Evolutionary conservation across 2,888 invertebrate genomes (phyloP).

Genomic region (Apamea monoglypha): DNA sequence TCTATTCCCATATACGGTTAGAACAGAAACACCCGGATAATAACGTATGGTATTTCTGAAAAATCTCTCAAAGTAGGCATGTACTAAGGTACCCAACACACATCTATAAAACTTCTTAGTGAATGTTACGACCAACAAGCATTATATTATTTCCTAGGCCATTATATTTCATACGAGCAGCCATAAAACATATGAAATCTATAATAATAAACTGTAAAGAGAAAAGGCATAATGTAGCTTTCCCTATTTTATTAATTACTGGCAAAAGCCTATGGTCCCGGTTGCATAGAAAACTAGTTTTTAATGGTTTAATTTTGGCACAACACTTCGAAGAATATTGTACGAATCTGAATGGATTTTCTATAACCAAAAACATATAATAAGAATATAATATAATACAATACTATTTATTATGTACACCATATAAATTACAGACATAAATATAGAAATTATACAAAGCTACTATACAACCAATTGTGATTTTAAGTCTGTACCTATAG

Average conservation of each 20-base stretch:
- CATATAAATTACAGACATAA: too few relatives aligned
- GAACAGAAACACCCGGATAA: background rate
- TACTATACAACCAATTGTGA: background rate
- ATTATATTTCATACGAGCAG: slow-evolving; percentile 48
- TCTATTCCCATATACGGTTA: background rate
- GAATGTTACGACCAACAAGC: slow-evolving; percentile 36
- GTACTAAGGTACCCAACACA: background rate
- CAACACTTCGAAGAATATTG: background rate
- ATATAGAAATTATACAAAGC: too few relatives aligned
- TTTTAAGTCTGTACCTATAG: background rate
- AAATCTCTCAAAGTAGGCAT: background rate
- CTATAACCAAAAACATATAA: background rate
- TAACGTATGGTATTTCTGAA: slow-evolving; percentile 2
- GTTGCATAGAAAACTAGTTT: slow-evolving; percentile 10
- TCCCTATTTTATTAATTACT: slow-evolving; percentile 43
- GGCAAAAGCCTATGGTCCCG: background rate
- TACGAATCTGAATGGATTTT: background rate
- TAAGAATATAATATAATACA: too few relatives aligned
- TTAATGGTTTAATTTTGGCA: background rate
- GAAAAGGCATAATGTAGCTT: slow-evolving; percentile 28
- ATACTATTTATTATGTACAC: too few relatives aligned
- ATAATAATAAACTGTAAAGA: slow-evolving; percentile 26
- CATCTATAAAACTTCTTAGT: slow-evolving; percentile 30
- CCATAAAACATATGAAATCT: slow-evolving; percentile 47
- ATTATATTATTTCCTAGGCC: slow-evolving; percentile 40